Conservation (phyloP, 2,888 invertebrate species). For the Creontiades dilutus region DNA sequence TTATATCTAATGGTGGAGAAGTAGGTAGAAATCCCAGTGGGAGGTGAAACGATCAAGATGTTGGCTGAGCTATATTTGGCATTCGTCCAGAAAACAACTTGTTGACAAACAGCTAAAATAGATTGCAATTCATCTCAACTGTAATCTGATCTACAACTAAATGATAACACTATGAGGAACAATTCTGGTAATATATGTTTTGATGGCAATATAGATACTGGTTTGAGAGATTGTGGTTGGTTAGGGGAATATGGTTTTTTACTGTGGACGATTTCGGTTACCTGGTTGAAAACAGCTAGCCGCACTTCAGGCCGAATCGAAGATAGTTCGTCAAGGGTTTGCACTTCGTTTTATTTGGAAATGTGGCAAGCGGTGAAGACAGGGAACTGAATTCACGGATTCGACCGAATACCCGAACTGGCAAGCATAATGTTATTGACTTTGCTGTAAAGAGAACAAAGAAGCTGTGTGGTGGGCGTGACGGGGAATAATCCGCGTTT, state of each 20-base stretch:
- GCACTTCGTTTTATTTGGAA: too few species aligned
- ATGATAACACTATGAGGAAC: not conserved
- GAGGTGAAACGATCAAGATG: not conserved
- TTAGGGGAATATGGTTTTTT: not conserved
- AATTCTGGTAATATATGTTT: not conserved
- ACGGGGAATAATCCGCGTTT: conserved; percentile 25
- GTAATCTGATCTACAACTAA: too few species aligned
- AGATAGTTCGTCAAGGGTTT: too few species aligned
- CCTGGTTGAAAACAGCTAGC: conserved; percentile 29
- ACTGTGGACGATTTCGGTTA: not conserved
- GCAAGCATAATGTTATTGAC: conserved; percentile 20
- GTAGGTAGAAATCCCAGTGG: not conserved
- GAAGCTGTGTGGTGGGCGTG: conserved; percentile 58
- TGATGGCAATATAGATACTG: not conserved
- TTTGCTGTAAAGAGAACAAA: not conserved
- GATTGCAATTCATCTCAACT: too few species aligned
- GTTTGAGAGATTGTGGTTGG: not conserved
- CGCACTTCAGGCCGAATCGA: not conserved
- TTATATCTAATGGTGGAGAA: not conserved
- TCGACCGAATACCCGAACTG: not conserved
- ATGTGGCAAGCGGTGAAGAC: not conserved
- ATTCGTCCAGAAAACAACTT: conserved; percentile 12
- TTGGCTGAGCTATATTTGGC: not conserved
- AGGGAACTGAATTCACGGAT: not conserved
- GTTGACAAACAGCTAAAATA: conserved; percentile 2